Base-by-base conservation (phyloP, 1,140 invertebrate species). In the Tetramorium simillimum region DNA sequence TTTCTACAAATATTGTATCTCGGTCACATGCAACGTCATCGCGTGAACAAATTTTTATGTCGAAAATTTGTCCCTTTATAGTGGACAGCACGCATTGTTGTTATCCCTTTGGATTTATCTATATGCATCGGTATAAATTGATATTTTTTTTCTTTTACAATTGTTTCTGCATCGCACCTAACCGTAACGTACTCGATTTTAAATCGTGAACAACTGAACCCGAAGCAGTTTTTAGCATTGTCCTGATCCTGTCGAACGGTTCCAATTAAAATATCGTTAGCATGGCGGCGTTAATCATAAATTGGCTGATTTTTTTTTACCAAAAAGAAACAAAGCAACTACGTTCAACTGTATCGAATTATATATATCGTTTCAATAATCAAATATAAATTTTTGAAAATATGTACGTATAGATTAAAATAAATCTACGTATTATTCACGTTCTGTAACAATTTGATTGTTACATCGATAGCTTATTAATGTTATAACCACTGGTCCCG, bases 231-330 rank as follows among this genome's bases (percentile, higher is more conserved):
- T 78, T 75, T 56, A 33, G 16, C 18, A 78, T 49, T 62, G 28
- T 33, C 18, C n/a, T 56, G 33, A 4, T 73, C 21, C 33, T 2
- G 0, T 49, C n/a, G 24, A 78, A 62, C 43, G 5, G 12, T 49
- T 33, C 7, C 58, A 78, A 78, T 63, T 63, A 78, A 78, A 63
- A 78, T n/a, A 33, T 33, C n/a, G 58, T 62, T 63, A 21, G 33
- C 12, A 5, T 33, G 7, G 7, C 7, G 33, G 5, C 5, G 62
- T 37, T 63, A 49, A 33, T 33, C 16, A n/a, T 53, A 70, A 21
- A 46, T 49, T 46, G 43, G 28, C 7, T 21, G 9, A 9, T 5
- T 16, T 43, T 63, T 56, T 46, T 37, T 21, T 1, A 33, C 4
- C n/a, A 63, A 46, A 40, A 33, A 62, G 2, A n/a, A 4, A 49